Conservation (phyloP, 2,888 invertebrate genomes). For the Anthophora plumipes region DNA sequence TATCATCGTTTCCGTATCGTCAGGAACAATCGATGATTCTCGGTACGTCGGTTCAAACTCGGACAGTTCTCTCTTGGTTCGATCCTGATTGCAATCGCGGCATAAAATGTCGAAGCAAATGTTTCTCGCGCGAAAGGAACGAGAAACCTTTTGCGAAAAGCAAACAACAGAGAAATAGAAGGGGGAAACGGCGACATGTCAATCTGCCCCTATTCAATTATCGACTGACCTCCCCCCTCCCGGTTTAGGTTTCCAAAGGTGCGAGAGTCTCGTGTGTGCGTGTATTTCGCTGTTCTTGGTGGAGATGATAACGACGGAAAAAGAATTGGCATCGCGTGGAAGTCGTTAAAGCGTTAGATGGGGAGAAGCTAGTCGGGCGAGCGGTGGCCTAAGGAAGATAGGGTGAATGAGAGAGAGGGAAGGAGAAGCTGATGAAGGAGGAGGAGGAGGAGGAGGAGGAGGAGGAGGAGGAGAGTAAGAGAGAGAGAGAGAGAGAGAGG, state of each 20-base stretch:
- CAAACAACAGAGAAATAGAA: too few relatives aligned
- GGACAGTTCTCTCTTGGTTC: too few relatives aligned
- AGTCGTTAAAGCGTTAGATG: constrained; percentile 30
- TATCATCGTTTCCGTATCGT: constrained; percentile 5
- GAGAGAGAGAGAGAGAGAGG: constrained; percentile 30
- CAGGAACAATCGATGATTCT: too few relatives aligned
- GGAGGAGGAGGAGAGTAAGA: constrained; percentile 19
- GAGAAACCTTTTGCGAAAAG: too few relatives aligned
- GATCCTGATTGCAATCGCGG: too few relatives aligned
- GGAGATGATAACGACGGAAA: constrained; percentile 29
- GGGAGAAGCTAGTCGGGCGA: constrained; percentile 27
- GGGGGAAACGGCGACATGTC: too few relatives aligned
- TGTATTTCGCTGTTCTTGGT: too few relatives aligned
- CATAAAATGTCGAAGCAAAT: too few relatives aligned
- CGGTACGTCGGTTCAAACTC: background rate
- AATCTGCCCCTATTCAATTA: constrained; percentile 36
- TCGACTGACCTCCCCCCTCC: constrained; percentile 23
- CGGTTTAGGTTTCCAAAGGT: constrained; percentile 48
- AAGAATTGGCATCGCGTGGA: constrained; percentile 6
- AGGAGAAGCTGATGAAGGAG: constrained; percentile 8
- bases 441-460: constrained; percentile 11
- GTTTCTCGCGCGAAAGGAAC: too few relatives aligned
- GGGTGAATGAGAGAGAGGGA: constrained; percentile 11
- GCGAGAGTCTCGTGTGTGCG: constrained; percentile 36
- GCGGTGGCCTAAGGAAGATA: constrained; percentile 1